Evolutionary conservation across 2,888 invertebrate genomes (phyloP), one percentile per base, ranked within the genome.

Genomic region (Amblyjoppa fuscipennis): DNA sequence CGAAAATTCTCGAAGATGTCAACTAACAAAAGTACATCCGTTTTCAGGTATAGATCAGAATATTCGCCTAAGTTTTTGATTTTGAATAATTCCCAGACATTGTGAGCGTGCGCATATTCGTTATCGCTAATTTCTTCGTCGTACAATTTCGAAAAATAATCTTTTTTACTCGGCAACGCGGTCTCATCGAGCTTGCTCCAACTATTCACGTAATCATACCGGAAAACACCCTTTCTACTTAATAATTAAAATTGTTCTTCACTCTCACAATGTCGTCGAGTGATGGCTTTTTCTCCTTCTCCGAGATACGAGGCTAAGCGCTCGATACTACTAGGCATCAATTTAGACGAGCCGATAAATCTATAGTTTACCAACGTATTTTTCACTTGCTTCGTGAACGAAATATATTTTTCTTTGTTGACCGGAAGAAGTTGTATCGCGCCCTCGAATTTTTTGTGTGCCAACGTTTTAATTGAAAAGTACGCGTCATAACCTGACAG

Each of bases 291-390:
- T 69, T 76, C 56, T 0, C 7, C 45, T 53, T 77, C 64, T 2
- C 2, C 45, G 7, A 45, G 45, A 45, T 45, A 45, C 11, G 45
- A 1, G 11, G 45, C 7, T 80, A 82, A 88, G 20, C 20, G 84
- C 68, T 89, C 90, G 38, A 91, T 70, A 74, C 87, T 87, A 25
- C 88, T 79, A n/a, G 87, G 28, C 90, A 92, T 89, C 84, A 92
- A 92, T 49, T 90, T 77, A 74, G 88, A 90, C n/a, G 90, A 91
- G 80, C 92, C 92, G 28, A 92, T 64, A 70, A 90, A 90, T 25
- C 88, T 51, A 59, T 87, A 81, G 51, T 83, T 80, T 38, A 88
- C 88, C 3, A 81, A 75, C 25, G 75, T 68, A 28, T 53, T 68
- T 20, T 84, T 78, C 61, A 88, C 75, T 66, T 80, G 76, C 70